These are phyloP conservation scores for Cercopithecus hamlyni DNA, from an alignment of 2,797 vertebrate species.

Conservation along the genomic window DNA sequence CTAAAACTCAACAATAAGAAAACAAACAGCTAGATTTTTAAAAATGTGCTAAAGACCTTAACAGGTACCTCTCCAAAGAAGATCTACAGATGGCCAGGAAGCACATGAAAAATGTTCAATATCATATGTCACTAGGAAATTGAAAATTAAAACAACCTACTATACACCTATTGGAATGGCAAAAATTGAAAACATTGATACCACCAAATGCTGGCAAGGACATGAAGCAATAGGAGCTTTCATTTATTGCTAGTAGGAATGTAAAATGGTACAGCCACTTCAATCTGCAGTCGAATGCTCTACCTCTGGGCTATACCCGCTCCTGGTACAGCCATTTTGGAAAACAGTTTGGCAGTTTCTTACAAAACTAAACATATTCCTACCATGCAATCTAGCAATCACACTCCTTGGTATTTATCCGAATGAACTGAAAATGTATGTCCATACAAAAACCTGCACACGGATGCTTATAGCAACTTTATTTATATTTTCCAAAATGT, in stretches of 20 bases:
- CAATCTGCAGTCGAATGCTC: background rate
- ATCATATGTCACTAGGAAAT: background rate
- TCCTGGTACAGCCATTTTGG: background rate
- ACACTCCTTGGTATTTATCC: background rate
- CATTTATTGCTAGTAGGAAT: background rate
- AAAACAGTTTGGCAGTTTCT: background rate
- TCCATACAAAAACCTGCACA: background rate
- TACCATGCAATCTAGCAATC: background rate
- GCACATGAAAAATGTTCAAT: background rate
- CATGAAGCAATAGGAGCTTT: background rate
- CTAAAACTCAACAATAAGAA: background rate
- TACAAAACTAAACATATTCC: background rate
- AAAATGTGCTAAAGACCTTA: background rate
- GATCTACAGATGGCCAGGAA: background rate
- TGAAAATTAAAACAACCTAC: background rate
- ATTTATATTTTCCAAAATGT: background rate
- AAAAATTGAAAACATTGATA: background rate
- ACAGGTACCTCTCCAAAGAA: background rate
- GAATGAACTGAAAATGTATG: background rate
- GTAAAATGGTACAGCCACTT: background rate
- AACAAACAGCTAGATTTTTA: background rate
- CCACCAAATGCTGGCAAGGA: background rate
- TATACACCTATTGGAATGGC: background rate
- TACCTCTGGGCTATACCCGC: no score
- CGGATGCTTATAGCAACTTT: background rate